Evolutionary conservation across 2,113 vertebrate species (phyloP).

Genomic region (Tretioscincus oriximinensis): DNA sequence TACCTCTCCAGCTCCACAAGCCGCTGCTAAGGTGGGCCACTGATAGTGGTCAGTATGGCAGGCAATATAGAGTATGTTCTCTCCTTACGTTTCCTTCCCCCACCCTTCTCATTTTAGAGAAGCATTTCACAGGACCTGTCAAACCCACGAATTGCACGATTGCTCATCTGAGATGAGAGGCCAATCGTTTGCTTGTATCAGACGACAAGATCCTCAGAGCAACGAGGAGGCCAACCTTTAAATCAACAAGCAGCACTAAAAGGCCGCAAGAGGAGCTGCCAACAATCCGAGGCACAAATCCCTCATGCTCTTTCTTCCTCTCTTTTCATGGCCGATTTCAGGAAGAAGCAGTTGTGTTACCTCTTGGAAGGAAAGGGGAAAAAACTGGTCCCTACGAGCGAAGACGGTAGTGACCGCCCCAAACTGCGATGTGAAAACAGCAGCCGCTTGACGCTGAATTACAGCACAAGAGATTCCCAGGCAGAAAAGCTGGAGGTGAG

Average conservation of each 20-base stretch:
- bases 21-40: no score
- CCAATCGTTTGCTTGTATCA: slow-evolving; percentile 9
- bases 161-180: slow-evolving; percentile 13
- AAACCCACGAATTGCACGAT: slow-evolving; percentile 17
- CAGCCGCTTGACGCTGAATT: slow-evolving; percentile 83
- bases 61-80: background rate
- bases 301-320: background rate
- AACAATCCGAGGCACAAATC: slow-evolving; percentile 35
- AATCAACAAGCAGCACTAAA: slow-evolving; percentile 18
- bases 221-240: slow-evolving; percentile 18
- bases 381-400: slow-evolving; percentile 76
- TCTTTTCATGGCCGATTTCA: slow-evolving; percentile 56
- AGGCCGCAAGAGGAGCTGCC: background rate
- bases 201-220: slow-evolving; percentile 20
- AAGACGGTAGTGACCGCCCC: slow-evolving; percentile 83
- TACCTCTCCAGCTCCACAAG: no score
- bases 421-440: slow-evolving; percentile 83
- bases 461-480: slow-evolving; percentile 80
- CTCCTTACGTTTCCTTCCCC: background rate
- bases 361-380: slow-evolving; percentile 87
- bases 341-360: slow-evolving; percentile 89
- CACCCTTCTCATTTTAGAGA: slow-evolving; percentile 1
- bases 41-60: no score
- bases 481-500: slow-evolving; percentile 86
- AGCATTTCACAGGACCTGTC: background rate